phyloP scores from a whole-genome alignment of 1,140 invertebrate species.

The Drosophila willistoni region DNA sequence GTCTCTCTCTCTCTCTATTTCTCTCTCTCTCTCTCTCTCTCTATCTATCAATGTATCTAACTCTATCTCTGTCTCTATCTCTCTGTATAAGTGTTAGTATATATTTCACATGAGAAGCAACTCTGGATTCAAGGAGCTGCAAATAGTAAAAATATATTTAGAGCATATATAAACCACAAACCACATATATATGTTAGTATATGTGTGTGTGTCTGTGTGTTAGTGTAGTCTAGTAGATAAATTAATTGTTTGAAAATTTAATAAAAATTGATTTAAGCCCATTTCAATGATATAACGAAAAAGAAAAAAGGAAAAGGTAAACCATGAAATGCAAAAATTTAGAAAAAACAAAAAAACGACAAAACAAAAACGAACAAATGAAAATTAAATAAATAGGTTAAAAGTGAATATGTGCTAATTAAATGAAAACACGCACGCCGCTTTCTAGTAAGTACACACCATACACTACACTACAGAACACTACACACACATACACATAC shows the following conservation, averaged over 20 bases:
- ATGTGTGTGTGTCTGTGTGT: neutral
- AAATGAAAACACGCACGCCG: conserved; percentile 54
- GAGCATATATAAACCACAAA: neutral
- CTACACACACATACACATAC: conserved; percentile 18
- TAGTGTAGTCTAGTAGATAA: neutral
- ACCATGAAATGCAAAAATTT: conserved; percentile 6
- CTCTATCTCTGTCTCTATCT: neutral
- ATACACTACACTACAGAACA: conserved; percentile 18
- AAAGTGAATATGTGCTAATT: conserved; percentile 50
- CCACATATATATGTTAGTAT: neutral
- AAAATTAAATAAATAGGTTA: conserved; percentile 37
- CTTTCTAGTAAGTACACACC: conserved; percentile 58
- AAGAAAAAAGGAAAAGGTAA: conserved; percentile 3
- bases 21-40: neutral
- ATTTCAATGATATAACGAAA: neutral
- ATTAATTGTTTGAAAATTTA: neutral
- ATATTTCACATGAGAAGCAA: neutral
- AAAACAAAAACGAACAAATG: conserved; percentile 37
- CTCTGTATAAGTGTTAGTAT: neutral
- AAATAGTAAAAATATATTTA: neutral
- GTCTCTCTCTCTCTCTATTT: neutral
- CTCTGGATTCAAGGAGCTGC: conserved; percentile 1
- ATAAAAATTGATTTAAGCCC: conserved; percentile 3
- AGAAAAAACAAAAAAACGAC: conserved; percentile 34
- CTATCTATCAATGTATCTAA: neutral